These are phyloP conservation scores for Doris montereyensis DNA, from an alignment of 2,888 invertebrate species.

Conservation along the genomic window DNA sequence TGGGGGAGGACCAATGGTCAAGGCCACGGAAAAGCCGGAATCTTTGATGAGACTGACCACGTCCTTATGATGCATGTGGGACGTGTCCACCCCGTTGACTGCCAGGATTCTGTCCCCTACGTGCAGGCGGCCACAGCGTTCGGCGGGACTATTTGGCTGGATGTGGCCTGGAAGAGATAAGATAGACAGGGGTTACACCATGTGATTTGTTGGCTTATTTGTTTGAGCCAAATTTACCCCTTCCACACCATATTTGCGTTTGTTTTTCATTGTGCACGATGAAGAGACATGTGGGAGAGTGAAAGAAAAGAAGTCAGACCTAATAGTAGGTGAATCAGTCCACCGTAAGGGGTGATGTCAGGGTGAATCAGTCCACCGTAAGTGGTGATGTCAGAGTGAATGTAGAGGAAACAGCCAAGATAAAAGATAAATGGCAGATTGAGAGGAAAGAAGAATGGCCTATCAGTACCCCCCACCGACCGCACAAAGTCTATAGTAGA, in stretches of 20 bases:
- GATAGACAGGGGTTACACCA: not conserved
- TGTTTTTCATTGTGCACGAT: not conserved
- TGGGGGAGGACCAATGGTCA: conserved; percentile 73
- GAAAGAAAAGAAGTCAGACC: too few relatives aligned
- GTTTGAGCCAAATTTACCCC: too few relatives aligned
- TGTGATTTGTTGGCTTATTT: too few relatives aligned
- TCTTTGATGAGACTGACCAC: conserved; percentile 98
- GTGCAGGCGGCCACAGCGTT: conserved; percentile 89
- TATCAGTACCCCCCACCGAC: too few relatives aligned
- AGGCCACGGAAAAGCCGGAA: conserved; percentile 90
- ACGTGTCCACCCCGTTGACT: conserved; percentile 93
- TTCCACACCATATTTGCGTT: not conserved
- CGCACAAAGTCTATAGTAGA: too few relatives aligned
- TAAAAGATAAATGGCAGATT: too few relatives aligned
- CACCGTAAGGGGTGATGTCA: too few relatives aligned
- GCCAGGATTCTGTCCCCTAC: conserved; percentile 97
- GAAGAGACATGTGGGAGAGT: not conserved
- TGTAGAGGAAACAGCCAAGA: too few relatives aligned
- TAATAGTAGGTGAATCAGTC: too few relatives aligned
- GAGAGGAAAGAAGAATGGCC: too few relatives aligned
- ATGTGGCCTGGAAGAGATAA: conserved; percentile 83
- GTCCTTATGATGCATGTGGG: conserved; percentile 93
- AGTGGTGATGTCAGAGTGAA: too few relatives aligned
- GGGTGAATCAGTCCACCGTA: too few relatives aligned
- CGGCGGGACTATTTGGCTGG: conserved; percentile 95